Evolutionary conservation across 2,888 invertebrate species (phyloP).

Genomic region (Operophtera brumata): DNA sequence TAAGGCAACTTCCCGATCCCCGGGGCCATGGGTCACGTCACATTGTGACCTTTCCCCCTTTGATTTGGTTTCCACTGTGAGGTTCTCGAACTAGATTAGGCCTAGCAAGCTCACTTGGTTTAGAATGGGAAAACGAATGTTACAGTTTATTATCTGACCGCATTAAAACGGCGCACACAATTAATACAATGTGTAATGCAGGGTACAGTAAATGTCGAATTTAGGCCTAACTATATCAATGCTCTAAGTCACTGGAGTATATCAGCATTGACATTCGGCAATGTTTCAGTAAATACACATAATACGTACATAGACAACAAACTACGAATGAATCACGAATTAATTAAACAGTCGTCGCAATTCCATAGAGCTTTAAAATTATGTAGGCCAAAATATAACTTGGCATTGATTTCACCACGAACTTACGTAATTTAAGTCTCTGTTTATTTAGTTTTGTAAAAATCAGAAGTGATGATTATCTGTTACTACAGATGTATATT

Average conservation of each 20-base stretch:
- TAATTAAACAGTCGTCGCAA: constrained; percentile 77
- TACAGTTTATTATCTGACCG: constrained; percentile 36
- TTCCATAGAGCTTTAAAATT: constrained; percentile 63
- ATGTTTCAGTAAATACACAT: constrained; percentile 74
- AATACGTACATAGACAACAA: constrained; percentile 79
- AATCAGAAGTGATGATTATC: constrained; percentile 38
- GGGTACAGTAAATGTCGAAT: constrained; percentile 35
- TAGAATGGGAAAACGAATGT: constrained; percentile 62
- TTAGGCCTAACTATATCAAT: constrained; percentile 48
- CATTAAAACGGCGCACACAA: constrained; percentile 28
- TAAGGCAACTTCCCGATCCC: constrained; percentile 61
- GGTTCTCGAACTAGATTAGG: constrained; percentile 80
- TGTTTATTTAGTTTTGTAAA: background rate
- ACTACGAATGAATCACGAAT: constrained; percentile 76
- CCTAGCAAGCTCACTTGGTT: constrained; percentile 59
- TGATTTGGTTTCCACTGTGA: constrained; percentile 91
- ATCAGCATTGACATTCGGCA: constrained; percentile 53
- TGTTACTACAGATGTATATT: constrained; percentile 52
- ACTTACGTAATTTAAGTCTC: background rate
- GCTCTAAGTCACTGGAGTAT: constrained; percentile 72
- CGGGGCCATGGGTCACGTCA: constrained; percentile 85
- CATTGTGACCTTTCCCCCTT: constrained; percentile 86
- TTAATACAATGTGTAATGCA: constrained; percentile 22
- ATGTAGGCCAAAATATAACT: background rate
- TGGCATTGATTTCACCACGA: background rate